Evolutionary conservation across 2,888 invertebrate genomes (phyloP).

Genomic region (Ecliptopera silaceata): DNA sequence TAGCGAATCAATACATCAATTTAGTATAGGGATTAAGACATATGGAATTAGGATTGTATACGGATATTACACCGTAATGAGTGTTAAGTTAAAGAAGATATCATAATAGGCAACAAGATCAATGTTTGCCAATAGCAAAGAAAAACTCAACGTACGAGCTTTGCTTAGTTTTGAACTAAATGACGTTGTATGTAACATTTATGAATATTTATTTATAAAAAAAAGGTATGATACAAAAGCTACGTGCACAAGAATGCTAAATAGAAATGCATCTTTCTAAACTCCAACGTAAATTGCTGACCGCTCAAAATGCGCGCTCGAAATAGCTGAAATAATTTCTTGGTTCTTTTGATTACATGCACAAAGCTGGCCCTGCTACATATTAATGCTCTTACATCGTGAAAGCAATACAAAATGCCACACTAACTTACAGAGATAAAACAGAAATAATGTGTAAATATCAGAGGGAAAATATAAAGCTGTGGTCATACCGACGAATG

Average conservation of each 20-base stretch:
- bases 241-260: slow-evolving; percentile 4
- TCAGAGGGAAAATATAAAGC: slow-evolving; percentile 15
- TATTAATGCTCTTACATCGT: slow-evolving; percentile 23
- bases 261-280: slow-evolving; percentile 11
- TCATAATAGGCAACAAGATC: no score
- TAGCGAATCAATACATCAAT: no score
- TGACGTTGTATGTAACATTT: no score
- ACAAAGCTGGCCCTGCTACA: slow-evolving; percentile 19
- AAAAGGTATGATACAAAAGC: slow-evolving; percentile 2
- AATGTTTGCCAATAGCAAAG: no score
- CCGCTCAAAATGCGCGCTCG: slow-evolving; percentile 17
- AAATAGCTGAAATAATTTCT: slow-evolving; percentile 10
- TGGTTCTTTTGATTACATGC: slow-evolving; percentile 16
- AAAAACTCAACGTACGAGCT: no score
- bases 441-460: slow-evolving; percentile 17
- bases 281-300: slow-evolving; percentile 16
- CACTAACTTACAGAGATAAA: slow-evolving; percentile 24
- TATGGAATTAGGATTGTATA: no score
- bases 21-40: no score
- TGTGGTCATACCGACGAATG: slow-evolving; percentile 20
- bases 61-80: no score
- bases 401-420: slow-evolving; percentile 23
- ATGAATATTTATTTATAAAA: no score
- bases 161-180: no score
- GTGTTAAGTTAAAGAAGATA: no score